Conservation (phyloP, 2,888 invertebrate genomes). For the Brassicogethes aeneus region DNA sequence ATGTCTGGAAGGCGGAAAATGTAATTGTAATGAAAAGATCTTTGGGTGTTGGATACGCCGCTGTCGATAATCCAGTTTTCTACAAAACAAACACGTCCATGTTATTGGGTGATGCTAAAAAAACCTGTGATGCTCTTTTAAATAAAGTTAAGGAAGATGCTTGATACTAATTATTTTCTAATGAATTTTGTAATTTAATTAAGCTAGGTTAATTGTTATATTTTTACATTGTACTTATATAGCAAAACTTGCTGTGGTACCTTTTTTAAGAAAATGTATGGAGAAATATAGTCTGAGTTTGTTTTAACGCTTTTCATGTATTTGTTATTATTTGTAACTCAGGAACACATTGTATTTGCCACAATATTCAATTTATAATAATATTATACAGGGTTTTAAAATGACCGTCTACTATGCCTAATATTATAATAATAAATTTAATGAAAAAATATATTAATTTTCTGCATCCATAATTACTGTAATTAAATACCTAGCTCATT, state of each 20-base stretch:
- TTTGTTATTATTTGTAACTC: conserved; percentile 10
- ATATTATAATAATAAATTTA: no score
- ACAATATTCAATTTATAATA: no score
- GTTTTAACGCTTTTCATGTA: conserved; percentile 9
- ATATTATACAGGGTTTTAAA: no score
- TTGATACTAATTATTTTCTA: not conserved
- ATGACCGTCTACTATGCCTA: no score
- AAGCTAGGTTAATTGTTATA: no score
- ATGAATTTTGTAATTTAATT: not conserved
- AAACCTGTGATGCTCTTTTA: conserved; percentile 77
- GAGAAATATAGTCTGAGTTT: conserved; percentile 25
- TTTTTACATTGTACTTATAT: no score
- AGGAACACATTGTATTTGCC: conserved; percentile 15
- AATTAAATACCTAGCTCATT: no score
- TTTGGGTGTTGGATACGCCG: conserved; percentile 75
- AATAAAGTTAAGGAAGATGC: conserved; percentile 39
- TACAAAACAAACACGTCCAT: conserved; percentile 81
- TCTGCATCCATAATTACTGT: no score
- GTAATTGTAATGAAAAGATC: conserved; percentile 87
- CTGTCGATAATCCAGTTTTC: conserved; percentile 88
- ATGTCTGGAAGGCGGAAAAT: conserved; percentile 82
- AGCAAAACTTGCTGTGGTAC: not conserved
- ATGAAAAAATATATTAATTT: no score
- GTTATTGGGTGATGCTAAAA: conserved; percentile 87
- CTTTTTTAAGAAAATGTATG: conserved; percentile 2